phyloP scores from a whole-genome alignment of 2,888 invertebrate genomes.

The Malachius bipustulatus region DNA sequence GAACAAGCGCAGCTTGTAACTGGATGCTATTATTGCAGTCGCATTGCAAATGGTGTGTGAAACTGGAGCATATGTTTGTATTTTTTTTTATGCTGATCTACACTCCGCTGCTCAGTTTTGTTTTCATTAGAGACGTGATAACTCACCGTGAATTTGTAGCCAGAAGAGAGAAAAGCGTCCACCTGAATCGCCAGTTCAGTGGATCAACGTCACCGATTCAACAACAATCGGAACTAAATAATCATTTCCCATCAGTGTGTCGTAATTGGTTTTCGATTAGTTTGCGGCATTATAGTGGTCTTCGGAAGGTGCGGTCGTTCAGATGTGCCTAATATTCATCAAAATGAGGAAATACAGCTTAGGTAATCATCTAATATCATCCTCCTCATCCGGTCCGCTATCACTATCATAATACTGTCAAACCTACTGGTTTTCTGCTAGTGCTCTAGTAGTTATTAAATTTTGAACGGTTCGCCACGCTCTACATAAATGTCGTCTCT shows the following conservation, averaged over 20 bases:
- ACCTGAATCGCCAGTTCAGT: background rate
- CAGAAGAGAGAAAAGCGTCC: background rate
- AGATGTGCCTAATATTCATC: background rate
- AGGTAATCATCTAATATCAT: background rate
- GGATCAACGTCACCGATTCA: background rate
- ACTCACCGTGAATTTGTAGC: background rate
- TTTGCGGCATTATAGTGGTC: too few relatives aligned
- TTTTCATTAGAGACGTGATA: constrained; percentile 1
- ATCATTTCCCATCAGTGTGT: background rate
- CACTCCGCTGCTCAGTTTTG: background rate
- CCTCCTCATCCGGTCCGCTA: too few relatives aligned
- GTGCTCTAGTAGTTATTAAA: too few relatives aligned
- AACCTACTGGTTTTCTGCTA: too few relatives aligned
- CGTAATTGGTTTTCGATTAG: background rate
- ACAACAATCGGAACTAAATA: background rate
- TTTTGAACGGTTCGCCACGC: background rate
- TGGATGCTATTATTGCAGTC: too few relatives aligned
- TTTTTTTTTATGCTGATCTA: too few relatives aligned
- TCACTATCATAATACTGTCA: too few relatives aligned
- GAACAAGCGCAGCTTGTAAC: too few relatives aligned
- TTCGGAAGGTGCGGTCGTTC: background rate
- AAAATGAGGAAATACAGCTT: background rate
- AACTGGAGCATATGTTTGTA: too few relatives aligned
- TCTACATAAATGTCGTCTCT: too few relatives aligned
- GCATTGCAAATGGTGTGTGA: too few relatives aligned